Base-by-base conservation (phyloP, 2,888 invertebrate genomes). In the Pilophorus perplexus region DNA sequence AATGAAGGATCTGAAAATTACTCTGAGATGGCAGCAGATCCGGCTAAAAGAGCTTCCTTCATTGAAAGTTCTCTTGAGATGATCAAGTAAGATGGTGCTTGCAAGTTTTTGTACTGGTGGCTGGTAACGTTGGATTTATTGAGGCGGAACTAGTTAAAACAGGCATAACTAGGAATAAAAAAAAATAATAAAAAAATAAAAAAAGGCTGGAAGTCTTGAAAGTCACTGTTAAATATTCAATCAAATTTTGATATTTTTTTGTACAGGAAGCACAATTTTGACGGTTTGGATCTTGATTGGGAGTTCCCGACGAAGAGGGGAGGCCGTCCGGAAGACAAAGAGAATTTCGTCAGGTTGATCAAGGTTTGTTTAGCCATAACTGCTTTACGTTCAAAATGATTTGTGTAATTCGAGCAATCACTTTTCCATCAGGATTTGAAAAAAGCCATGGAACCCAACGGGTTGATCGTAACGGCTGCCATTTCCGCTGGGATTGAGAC, bases 241-340 rank as follows among this genome's bases (percentile, higher is more conserved):
- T n/a, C n/a, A n/a, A 2, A 4, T 37, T 2, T 2, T 37, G 42
- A 3, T n/a, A 42, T 48, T n/a, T 48, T 48, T 48, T 4, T 48
- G 5, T 28, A 1, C 48, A 88, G 87, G 57, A 82, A 83, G 72
- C 83, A 86, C 75, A 81, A 83, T 60, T 90, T 90, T 72, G 87
- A 89, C 71, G 90, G 90, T 0, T 76, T 90, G 23, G 90, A 90
- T 74, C 75, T 89, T 72, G 91, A 91, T 74, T 92, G 92, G 92
- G 91, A 92, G 76, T 92, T 88, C 74, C 92, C 92, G 0, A 72
- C 84, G 8, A 84, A 85, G 73, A 81, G 92, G 71, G 90, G 88
- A 0, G 93, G 93, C 0, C 78, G 77, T 5, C 84, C 87, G 0
- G 78, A 82, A 8, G 93, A 93, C 74, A 88, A 86, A 73, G 81